Base-by-base conservation (phyloP, 2,113 vertebrate genomes). In the Gallinago jamesoni region DNA sequence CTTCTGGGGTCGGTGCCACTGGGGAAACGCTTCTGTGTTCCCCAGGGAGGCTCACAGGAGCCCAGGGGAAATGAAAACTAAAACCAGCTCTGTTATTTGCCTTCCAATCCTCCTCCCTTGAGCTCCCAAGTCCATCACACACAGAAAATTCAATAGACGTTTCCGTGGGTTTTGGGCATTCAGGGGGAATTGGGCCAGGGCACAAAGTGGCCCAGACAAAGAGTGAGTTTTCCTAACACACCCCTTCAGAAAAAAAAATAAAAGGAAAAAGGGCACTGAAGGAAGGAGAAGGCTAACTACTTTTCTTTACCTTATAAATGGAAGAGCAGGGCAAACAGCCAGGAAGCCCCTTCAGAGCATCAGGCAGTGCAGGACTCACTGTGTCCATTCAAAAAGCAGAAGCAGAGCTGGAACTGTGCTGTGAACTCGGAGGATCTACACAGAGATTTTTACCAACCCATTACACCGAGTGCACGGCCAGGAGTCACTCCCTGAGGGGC, bases 391-490 rank as follows among this genome's bases (percentile, higher is more conserved):
- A 67, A 87, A 92, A 57, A 63, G 23, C 23, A 47, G 60, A 2
- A 81, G 25, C 28, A 78, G 78, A 81, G 62, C 7, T 31, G 21
- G 23, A 28, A 67, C 66, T 0, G 2, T 14, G 16, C 78, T 24
- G 14, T 6, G 28, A 25, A 33, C 4, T 7, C 0, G 3, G 31
- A 33, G 62, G 41, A 55, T 12, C 47, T 12, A 3, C 31, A 28
- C 2, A 10, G 23, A 2, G 62, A 3, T 16, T 75, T 55, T 39
- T 37, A 33, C 22, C 67, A 72, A 12, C 57, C 6, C 11, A 1
- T 28, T 27, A 45, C 56, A 41, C 14, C 2, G 27, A 35, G 19
- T 1, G 2, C 0, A 0, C 3, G 10, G 69, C 6, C 1, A 1
- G 30, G 55, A 74, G 15, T 9, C 1, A 1, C 59, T 90, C 45